Conservation (phyloP, 2,113 vertebrate genomes). For the Rostratula benghalensis region DNA sequence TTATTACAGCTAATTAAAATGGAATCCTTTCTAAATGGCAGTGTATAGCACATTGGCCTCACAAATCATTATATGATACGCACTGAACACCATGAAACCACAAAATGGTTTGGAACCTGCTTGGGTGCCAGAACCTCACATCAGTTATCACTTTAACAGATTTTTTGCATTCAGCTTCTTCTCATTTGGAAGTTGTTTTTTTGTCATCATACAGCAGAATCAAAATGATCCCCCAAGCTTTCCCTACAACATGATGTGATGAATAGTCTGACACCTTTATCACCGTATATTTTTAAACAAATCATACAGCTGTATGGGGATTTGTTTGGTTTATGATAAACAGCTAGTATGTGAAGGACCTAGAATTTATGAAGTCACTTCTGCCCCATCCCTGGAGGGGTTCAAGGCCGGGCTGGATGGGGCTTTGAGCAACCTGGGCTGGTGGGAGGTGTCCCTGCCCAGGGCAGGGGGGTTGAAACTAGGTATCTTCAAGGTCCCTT, state of each 20-base stretch:
- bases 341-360: neutral
- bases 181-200: neutral
- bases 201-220: neutral
- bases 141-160: neutral
- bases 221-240: neutral
- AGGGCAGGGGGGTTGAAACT: too few species aligned
- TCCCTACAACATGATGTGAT: neutral
- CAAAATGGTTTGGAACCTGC: neutral
- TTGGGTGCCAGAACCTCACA: neutral
- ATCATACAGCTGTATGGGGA: neutral
- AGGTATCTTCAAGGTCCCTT: too few species aligned
- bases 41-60: neutral
- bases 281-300: neutral
- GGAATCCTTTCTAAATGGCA: neutral
- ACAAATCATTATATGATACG: neutral
- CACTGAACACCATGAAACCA: neutral
- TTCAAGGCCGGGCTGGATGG: too few species aligned
- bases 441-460: too few species aligned
- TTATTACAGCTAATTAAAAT: neutral
- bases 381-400: too few species aligned
- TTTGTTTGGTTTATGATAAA: neutral
- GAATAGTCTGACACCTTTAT: neutral
- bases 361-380: neutral
- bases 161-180: neutral
- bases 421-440: too few species aligned